A percentile compares a stretch with the other conserved stretches of the same genome.
Conservation (phyloP, 2,797 vertebrate species). For the Sebastes diaconus region DNA sequence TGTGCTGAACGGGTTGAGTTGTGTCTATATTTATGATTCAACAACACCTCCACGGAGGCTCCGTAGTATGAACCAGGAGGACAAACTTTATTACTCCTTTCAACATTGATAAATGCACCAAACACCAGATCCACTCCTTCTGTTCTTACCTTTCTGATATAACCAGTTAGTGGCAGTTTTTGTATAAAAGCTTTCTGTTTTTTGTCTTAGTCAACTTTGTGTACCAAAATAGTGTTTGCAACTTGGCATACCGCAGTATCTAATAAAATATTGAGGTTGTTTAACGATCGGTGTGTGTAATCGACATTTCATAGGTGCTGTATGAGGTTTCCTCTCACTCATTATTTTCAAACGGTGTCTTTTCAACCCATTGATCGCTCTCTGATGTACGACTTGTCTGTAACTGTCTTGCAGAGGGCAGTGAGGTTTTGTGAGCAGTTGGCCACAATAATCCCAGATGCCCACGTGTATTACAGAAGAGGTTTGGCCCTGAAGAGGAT, state of each 20-base stretch:
- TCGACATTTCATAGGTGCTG: neutral
- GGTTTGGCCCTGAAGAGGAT: constrained; percentile 95
- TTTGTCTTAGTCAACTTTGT: too few species aligned
- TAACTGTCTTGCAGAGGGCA: constrained; percentile 84
- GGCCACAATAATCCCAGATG: constrained; percentile 90
- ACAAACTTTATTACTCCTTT: too few species aligned
- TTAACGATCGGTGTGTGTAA: neutral
- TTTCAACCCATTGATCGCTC: neutral
- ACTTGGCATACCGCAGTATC: neutral
- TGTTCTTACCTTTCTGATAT: too few species aligned
- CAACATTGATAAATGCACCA: too few species aligned
- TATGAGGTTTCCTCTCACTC: neutral
- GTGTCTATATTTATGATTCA: too few species aligned
- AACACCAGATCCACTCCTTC: too few species aligned
- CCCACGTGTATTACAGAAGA: constrained; percentile 95
- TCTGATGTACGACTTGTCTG: neutral
- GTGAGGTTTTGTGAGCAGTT: constrained; percentile 94
- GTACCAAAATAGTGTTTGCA: neutral
- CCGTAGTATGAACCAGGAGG: too few species aligned
- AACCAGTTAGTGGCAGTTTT: too few species aligned
- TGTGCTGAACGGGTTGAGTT: too few species aligned
- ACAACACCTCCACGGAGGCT: too few species aligned
- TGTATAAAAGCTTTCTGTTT: too few species aligned
- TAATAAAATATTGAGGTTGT: neutral
- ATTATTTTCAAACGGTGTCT: neutral